Conservation (phyloP, 2,888 invertebrate genomes). For the Philhelius pedissequus region DNA sequence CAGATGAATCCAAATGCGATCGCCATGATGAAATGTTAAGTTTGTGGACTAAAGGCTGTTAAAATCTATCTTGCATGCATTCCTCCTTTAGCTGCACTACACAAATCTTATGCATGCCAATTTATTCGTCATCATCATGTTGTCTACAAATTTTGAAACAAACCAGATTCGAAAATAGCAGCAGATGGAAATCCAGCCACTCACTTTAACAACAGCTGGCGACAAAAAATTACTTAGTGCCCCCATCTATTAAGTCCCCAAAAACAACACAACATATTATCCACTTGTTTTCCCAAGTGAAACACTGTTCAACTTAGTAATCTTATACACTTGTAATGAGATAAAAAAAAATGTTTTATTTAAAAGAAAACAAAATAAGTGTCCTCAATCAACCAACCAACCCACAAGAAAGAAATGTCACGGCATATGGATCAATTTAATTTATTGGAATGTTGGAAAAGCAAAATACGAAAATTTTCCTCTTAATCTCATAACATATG, state of each 20-base stretch:
- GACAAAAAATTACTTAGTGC: not conserved
- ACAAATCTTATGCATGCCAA: too few species aligned
- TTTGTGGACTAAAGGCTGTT: too few species aligned
- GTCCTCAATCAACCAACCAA: conserved; percentile 16
- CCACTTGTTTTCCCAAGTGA: not conserved
- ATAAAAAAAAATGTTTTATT: not conserved
- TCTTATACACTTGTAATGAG: conserved; percentile 45
- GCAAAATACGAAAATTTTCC: not conserved
- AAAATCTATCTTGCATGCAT: too few species aligned
- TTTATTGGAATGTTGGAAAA: conserved; percentile 55
- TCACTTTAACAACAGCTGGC: not conserved
- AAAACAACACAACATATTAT: not conserved
- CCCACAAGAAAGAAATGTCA: conserved; percentile 49
- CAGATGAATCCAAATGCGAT: too few species aligned
- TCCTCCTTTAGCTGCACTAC: too few species aligned
- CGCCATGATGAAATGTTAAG: too few species aligned
- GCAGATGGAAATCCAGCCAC: not conserved
- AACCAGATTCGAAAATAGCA: not conserved
- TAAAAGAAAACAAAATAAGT: not conserved
- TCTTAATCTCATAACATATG: conserved; percentile 6
- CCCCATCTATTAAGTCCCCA: not conserved
- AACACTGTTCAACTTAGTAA: not conserved
- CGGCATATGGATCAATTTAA: conserved; percentile 39
- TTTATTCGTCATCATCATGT: too few species aligned
- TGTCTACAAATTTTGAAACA: too few species aligned